Percentiles rank a stretch among this genome's conserved stretches.
phyloP scores from a whole-genome alignment of 2,113 vertebrate genomes.

The Crocuta crocuta region DNA sequence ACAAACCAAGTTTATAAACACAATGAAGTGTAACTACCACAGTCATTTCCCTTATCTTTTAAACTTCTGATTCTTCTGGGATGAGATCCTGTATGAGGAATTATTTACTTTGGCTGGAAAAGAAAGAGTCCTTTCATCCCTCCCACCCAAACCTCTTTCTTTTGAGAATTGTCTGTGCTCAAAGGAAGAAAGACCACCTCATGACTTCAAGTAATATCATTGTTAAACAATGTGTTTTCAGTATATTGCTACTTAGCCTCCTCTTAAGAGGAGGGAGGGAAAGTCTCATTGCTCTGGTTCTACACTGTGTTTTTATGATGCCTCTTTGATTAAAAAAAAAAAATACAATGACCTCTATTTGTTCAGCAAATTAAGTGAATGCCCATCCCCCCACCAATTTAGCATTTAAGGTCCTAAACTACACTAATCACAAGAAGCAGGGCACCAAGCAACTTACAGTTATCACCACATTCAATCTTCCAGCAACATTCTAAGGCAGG shows the following conservation, averaged over 20 bases:
- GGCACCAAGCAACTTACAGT: fast-evolving
- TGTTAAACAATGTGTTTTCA: neutral
- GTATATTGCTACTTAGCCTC: neutral
- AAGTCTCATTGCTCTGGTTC: neutral
- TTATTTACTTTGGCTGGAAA: neutral
- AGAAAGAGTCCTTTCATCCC: neutral
- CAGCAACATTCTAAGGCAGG: too few species aligned
- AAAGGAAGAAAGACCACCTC: neutral
- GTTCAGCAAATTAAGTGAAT: neutral
- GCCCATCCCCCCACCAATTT: neutral
- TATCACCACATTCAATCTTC: neutral
- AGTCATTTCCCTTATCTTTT: neutral
- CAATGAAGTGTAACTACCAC: neutral
- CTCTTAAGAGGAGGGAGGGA: neutral
- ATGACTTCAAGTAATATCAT: neutral
- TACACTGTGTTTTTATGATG: neutral
- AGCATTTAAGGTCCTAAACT: neutral
- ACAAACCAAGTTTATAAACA: neutral
- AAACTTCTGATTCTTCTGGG: neutral
- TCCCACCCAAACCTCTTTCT: neutral
- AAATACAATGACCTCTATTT: neutral
- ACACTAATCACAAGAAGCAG: neutral
- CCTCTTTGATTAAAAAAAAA: neutral
- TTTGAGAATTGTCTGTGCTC: neutral
- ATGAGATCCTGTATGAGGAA: neutral